Conservation (phyloP, 2,888 invertebrate genomes). For the Xylota segnis region DNA sequence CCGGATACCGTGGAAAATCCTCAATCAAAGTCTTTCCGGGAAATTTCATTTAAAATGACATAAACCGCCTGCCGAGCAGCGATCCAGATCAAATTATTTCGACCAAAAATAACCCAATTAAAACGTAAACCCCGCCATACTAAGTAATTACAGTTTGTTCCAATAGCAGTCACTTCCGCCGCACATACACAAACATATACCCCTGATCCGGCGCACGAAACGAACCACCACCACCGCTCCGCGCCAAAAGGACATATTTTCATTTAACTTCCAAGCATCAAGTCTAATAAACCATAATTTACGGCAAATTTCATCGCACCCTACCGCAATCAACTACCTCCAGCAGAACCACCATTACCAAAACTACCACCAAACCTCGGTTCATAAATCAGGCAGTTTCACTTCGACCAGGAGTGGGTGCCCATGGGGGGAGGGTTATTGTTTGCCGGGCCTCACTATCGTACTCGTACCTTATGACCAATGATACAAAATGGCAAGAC, state of each 20-base stretch:
- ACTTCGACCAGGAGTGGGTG: conserved; percentile 4
- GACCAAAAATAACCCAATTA: conserved; percentile 76
- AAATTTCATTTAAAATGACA: conserved; percentile 64
- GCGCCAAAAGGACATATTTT: conserved; percentile 66
- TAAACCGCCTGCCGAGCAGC: conserved; percentile 49
- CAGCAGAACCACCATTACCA: conserved; percentile 15
- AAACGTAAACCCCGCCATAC: conserved; percentile 58
- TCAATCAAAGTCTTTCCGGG: conserved; percentile 47
- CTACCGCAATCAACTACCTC: conserved; percentile 64
- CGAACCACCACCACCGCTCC: conserved; percentile 5
- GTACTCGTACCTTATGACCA: conserved; percentile 23
- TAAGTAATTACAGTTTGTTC: conserved; percentile 58
- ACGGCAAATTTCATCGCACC: conserved; percentile 73
- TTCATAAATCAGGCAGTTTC: conserved; percentile 66
- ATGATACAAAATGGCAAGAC: conserved; percentile 50
- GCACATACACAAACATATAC: conserved; percentile 14
- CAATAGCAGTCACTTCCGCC: conserved; percentile 5
- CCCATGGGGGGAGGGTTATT: not conserved
- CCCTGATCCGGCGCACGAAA: conserved; percentile 25
- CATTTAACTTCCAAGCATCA: conserved; percentile 72
- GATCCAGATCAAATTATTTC: conserved; percentile 71
- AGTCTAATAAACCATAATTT: conserved; percentile 76
- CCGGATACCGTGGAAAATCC: conserved; percentile 29
- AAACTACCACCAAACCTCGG: conserved; percentile 33
- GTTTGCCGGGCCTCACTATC: conserved; percentile 10